phyloP scores from a whole-genome alignment of 2,113 vertebrate genomes.

The Thunnus maccoyii region DNA sequence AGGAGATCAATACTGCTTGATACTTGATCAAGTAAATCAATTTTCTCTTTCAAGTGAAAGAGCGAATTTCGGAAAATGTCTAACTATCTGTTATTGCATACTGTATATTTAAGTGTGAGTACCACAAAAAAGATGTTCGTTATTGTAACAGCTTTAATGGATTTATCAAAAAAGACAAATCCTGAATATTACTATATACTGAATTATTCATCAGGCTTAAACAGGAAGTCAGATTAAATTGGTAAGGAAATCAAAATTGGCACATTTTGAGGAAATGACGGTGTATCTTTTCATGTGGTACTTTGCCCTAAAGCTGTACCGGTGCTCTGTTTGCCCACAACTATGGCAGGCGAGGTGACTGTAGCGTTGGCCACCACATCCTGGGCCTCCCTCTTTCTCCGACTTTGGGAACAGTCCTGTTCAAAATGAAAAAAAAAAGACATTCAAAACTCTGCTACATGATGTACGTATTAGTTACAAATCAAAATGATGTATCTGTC shows the following conservation, averaged over 20 bases:
- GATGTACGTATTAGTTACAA: background rate
- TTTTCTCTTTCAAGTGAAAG: too few relatives aligned
- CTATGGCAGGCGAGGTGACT: conserved; percentile 71
- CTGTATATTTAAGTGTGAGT: too few relatives aligned
- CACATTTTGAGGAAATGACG: background rate
- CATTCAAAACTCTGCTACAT: background rate
- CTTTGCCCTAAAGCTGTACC: conserved; percentile 49
- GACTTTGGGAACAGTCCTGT: conserved; percentile 38
- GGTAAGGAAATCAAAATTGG: background rate
- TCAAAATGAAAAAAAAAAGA: background rate
- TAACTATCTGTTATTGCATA: too few relatives aligned
- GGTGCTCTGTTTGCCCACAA: conserved; percentile 38
- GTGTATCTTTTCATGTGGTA: background rate
- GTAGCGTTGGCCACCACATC: conserved; percentile 46
- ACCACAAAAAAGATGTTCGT: too few relatives aligned
- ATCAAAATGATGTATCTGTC: background rate
- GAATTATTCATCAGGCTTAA: too few relatives aligned
- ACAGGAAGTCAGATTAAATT: background rate
- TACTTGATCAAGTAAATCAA: too few relatives aligned
- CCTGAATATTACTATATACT: background rate
- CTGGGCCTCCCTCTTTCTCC: conserved; percentile 57
- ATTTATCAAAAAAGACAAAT: background rate
- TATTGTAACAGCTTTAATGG: too few relatives aligned
- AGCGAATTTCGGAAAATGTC: too few relatives aligned
- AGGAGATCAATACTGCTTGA: too few relatives aligned